A percentile compares a stretch with the other conserved stretches of the same genome.
Evolutionary conservation across 2,888 invertebrate species (phyloP).

Genomic region (Melieria omissa): DNA sequence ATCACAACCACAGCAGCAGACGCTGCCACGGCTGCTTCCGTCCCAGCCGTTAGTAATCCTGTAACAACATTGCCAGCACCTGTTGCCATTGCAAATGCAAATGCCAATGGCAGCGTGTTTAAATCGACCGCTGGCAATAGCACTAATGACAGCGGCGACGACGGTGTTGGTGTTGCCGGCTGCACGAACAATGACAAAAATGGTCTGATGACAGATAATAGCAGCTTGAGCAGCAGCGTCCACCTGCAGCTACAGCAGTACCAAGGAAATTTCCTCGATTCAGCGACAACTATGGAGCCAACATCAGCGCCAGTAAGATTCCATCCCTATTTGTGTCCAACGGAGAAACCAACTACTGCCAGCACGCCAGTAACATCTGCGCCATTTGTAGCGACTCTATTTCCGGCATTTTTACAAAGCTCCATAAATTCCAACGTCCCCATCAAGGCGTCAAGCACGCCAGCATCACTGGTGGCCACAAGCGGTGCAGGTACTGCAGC

Average conservation of each 20-base stretch:
- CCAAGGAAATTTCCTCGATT: constrained; percentile 45
- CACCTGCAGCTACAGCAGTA: constrained; percentile 35
- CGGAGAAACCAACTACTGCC: constrained; percentile 32
- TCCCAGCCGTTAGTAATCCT: constrained; percentile 37
- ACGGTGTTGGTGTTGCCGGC: constrained; percentile 44
- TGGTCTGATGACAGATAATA: constrained; percentile 47
- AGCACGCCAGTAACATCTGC: constrained; percentile 45
- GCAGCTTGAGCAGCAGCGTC: constrained; percentile 56
- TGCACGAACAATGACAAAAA: constrained; percentile 45
- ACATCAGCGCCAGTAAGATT: constrained; percentile 57
- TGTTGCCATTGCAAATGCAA: constrained; percentile 58
- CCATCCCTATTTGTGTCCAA: constrained; percentile 58
- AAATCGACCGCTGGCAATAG: constrained; percentile 37
- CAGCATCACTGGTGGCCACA: constrained; percentile 32
- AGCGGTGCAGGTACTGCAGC: constrained; percentile 40
- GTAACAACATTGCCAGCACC: constrained; percentile 48
- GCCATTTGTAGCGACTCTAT: constrained; percentile 55
- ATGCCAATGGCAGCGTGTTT: constrained; percentile 46
- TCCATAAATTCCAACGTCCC: constrained; percentile 61
- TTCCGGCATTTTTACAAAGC: constrained; percentile 60
- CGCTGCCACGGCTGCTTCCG: constrained; percentile 38
- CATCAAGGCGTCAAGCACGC: constrained; percentile 41
- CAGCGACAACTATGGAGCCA: constrained; percentile 47
- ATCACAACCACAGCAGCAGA: constrained; percentile 40
- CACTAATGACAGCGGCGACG: constrained; percentile 32